Conservation (phyloP, 2,888 invertebrate genomes). For the Drosophila dives region DNA sequence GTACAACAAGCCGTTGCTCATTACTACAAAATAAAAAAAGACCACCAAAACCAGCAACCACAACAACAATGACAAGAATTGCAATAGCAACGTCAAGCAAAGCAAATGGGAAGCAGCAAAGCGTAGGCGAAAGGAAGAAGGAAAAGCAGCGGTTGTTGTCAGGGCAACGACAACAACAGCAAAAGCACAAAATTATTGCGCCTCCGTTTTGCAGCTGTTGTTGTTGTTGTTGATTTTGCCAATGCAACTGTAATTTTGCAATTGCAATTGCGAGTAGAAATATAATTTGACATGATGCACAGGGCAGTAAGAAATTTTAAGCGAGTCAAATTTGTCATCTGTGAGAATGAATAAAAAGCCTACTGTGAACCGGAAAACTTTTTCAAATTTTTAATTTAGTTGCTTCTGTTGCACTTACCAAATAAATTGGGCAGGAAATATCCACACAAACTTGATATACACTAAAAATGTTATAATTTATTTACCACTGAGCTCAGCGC, state of each 20-base stretch:
- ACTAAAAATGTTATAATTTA: conserved; percentile 22
- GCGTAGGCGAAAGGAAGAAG: conserved; percentile 57
- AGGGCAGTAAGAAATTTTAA: background rate
- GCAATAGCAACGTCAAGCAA: conserved; percentile 32
- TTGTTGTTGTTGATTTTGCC: conserved; percentile 33
- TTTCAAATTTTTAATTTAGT: conserved; percentile 23
- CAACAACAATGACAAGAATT: conserved; percentile 44
- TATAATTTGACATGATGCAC: background rate
- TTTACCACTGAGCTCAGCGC: conserved; percentile 24
- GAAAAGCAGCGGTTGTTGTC: conserved; percentile 41
- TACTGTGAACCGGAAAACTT: conserved; percentile 46
- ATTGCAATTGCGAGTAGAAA: conserved; percentile 31
- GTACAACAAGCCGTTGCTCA: conserved; percentile 44
- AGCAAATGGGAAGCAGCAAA: conserved; percentile 43
- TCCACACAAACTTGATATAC: conserved; percentile 32
- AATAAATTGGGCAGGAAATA: conserved; percentile 17
- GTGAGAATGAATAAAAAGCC: conserved; percentile 42
- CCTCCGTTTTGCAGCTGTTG: conserved; percentile 61
- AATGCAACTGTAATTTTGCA: conserved; percentile 28
- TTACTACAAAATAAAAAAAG: conserved; percentile 45
- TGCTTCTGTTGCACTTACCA: conserved; percentile 49
- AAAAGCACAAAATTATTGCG: conserved; percentile 49
- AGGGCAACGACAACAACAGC: conserved; percentile 31
- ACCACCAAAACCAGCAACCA: conserved; percentile 33
- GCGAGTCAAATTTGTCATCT: background rate